These are phyloP conservation scores for Metopia argyrocephala DNA, from an alignment of 2,888 invertebrate species.

Conservation along the genomic window DNA sequence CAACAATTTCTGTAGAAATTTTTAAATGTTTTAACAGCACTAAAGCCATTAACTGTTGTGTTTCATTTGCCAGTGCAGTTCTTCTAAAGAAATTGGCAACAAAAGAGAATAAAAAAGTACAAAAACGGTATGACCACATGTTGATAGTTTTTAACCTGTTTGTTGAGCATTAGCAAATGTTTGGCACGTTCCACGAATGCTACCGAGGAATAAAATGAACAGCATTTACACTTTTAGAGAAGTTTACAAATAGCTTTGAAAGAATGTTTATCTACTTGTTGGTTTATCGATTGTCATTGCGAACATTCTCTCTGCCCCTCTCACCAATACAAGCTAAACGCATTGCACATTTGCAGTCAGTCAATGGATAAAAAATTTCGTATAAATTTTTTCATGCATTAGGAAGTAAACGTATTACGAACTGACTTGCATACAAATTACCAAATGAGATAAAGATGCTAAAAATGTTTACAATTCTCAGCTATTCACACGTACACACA, in stretches of 20 bases:
- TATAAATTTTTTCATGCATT: neutral
- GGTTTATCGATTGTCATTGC: neutral
- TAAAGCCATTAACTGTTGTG: neutral
- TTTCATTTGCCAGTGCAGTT: neutral
- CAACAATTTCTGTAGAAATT: neutral
- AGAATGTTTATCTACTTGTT: neutral
- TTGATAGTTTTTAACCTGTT: neutral
- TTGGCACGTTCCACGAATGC: neutral
- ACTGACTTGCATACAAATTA: slow-evolving; percentile 63
- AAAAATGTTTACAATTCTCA: neutral
- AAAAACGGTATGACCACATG: neutral
- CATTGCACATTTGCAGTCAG: neutral
- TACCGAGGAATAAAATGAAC: neutral
- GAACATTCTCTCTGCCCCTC: neutral
- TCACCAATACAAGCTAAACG: neutral
- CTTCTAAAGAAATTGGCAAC: neutral
- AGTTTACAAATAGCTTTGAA: neutral
- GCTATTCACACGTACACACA: neutral
- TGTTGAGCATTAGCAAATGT: neutral
- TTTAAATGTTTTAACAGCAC: neutral
- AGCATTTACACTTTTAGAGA: neutral
- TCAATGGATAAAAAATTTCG: neutral
- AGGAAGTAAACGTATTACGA: slow-evolving; percentile 26
- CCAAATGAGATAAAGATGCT: slow-evolving; percentile 15
- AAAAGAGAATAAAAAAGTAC: no score